These are phyloP conservation scores for Physocephala rufipes DNA, from an alignment of 2,888 invertebrate genomes.

Conservation along the genomic window DNA sequence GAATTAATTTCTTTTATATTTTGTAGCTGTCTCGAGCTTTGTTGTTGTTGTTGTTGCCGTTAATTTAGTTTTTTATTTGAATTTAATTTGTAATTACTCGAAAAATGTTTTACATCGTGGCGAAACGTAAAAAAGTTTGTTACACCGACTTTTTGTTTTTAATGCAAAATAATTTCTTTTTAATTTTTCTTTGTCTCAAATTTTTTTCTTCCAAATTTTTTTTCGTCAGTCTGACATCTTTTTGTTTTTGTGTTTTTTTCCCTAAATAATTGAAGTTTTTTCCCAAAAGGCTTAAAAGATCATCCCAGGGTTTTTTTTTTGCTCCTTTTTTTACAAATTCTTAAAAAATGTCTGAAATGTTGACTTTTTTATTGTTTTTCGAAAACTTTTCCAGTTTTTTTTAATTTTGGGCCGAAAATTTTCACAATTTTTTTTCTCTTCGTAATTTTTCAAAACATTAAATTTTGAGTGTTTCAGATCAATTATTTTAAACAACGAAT, in stretches of 20 bases:
- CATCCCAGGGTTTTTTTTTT: no score
- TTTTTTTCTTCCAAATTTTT: conserved; percentile 26
- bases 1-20: conserved; percentile 1
- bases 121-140: conserved; percentile 34
- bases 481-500: background rate
- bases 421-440: conserved; percentile 46
- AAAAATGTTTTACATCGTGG: conserved; percentile 29
- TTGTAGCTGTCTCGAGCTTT: background rate
- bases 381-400: conserved; percentile 47
- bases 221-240: conserved; percentile 1
- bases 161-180: conserved; percentile 40
- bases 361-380: conserved; percentile 47
- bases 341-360: no score
- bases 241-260: conserved; percentile 28
- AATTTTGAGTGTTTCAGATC: conserved; percentile 41
- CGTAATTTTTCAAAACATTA: conserved; percentile 41
- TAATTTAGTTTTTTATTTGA: conserved; percentile 14
- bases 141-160: conserved; percentile 33
- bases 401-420: conserved; percentile 49
- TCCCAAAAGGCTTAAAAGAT: no score
- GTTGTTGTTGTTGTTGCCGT: conserved; percentile 42
- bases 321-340: conserved; percentile 35
- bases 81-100: conserved; percentile 42
- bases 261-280: conserved; percentile 21
- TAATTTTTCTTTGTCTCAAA: conserved; percentile 38